These are phyloP conservation scores for Seladonia tumulorum DNA, from an alignment of 2,888 invertebrate species.

Conservation along the genomic window DNA sequence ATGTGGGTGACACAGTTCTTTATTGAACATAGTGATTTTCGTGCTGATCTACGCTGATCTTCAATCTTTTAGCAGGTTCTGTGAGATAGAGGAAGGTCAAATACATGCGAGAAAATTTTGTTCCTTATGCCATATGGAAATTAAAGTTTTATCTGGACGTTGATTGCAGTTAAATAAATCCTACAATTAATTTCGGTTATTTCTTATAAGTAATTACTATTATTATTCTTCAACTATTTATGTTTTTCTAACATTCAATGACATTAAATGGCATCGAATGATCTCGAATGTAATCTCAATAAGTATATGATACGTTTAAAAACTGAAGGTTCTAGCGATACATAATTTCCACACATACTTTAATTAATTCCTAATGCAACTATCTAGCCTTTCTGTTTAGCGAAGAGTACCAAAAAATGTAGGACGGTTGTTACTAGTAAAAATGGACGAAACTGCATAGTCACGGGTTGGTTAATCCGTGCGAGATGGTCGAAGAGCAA, in stretches of 20 bases:
- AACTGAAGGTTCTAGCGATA: too few relatives aligned
- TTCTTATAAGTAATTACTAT: too few relatives aligned
- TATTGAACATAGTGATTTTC: not conserved
- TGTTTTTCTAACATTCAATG: too few relatives aligned
- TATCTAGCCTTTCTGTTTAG: too few relatives aligned
- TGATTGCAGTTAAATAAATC: not conserved
- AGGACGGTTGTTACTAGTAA: not conserved
- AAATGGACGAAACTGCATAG: not conserved
- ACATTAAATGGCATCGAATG: too few relatives aligned
- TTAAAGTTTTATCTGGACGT: not conserved
- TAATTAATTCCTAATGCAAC: not conserved
- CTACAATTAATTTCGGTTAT: not conserved
- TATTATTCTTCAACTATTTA: too few relatives aligned
- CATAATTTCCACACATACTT: too few relatives aligned
- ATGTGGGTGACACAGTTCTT: not conserved
- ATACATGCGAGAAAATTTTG: too few relatives aligned
- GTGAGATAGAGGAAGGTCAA: not conserved
- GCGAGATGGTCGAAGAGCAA: not conserved
- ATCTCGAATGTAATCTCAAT: too few relatives aligned
- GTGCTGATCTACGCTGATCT: not conserved
- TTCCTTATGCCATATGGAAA: not conserved
- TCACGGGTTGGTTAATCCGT: not conserved
- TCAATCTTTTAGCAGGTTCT: not conserved
- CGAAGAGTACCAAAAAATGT: too few relatives aligned
- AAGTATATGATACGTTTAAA: too few relatives aligned